These are phyloP conservation scores for Okamejei kenojei DNA, from an alignment of 2,797 vertebrate species.

Conservation along the genomic window DNA sequence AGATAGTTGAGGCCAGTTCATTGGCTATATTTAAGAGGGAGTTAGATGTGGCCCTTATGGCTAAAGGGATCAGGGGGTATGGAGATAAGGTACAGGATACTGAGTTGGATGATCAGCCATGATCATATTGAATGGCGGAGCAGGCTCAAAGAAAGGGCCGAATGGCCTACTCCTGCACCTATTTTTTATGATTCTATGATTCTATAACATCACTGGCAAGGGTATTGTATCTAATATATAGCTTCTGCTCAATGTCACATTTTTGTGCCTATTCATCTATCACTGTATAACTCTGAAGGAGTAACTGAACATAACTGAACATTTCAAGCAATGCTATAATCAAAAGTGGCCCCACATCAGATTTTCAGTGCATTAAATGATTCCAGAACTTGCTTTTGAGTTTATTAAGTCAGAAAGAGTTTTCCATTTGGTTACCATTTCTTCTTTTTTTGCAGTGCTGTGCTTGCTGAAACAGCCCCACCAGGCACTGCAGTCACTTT, in stretches of 20 bases:
- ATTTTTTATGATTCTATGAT: too few relatives aligned
- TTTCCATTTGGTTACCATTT: not conserved
- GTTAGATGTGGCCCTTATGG: too few relatives aligned
- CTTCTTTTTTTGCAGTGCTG: conserved; percentile 36
- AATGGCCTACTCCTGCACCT: too few relatives aligned
- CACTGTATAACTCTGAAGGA: not conserved
- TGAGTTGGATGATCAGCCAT: too few relatives aligned
- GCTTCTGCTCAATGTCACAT: not conserved
- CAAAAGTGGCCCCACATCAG: not conserved
- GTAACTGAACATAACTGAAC: not conserved
- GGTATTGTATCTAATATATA: not conserved
- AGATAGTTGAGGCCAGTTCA: too few relatives aligned
- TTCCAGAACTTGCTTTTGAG: not conserved
- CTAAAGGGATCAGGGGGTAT: too few relatives aligned
- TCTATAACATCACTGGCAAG: not conserved
- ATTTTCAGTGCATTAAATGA: not conserved
- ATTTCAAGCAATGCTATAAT: too few relatives aligned
- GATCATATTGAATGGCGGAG: too few relatives aligned
- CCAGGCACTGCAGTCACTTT: conserved; percentile 40
- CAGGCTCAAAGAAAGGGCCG: too few relatives aligned
- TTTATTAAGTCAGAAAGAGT: not conserved
- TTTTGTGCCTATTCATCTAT: not conserved
- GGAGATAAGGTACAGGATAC: too few relatives aligned
- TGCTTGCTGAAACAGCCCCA: conserved; percentile 45
- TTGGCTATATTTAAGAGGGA: too few relatives aligned